phyloP scores from a whole-genome alignment of 1,140 invertebrate genomes.

The Pissodes strobi region DNA sequence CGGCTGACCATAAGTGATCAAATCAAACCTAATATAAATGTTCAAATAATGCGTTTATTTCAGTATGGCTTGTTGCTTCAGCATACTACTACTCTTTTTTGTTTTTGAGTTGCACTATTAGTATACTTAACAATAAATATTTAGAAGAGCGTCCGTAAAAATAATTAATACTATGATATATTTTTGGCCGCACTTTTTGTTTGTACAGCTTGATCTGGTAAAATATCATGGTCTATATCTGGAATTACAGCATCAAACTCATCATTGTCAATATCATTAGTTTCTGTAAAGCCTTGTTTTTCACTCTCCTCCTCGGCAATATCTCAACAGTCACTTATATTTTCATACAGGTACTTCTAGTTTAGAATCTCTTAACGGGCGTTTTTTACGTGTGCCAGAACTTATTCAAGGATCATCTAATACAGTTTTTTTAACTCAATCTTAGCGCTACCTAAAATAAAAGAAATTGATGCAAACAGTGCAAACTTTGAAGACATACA shows the following conservation, averaged over 20 bases:
- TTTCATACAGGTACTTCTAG: neutral
- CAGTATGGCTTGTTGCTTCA: no score
- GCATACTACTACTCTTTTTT: no score
- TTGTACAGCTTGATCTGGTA: neutral
- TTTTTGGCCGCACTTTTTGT: no score
- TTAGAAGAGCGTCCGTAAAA: no score
- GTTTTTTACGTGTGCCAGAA: neutral
- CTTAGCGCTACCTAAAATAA: neutral
- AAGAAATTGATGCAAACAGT: no score
- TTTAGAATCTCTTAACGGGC: neutral
- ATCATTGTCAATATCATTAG: constrained; percentile 4
- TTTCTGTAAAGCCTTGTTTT: neutral
- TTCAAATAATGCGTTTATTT: no score
- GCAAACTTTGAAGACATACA: no score
- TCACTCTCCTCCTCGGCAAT: neutral
- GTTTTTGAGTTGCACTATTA: no score
- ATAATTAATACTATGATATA: no score
- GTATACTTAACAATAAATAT: no score
- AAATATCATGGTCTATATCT: neutral
- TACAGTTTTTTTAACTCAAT: neutral
- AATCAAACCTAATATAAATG: no score
- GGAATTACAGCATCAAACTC: constrained; percentile 5
- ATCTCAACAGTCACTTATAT: neutral
- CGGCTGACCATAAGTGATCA: no score
- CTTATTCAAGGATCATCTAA: constrained; percentile 3